Percentiles rank a stretch among this genome's conserved stretches.
Conservation (phyloP, 2,113 vertebrate genomes). For the Pipra filicauda region DNA sequence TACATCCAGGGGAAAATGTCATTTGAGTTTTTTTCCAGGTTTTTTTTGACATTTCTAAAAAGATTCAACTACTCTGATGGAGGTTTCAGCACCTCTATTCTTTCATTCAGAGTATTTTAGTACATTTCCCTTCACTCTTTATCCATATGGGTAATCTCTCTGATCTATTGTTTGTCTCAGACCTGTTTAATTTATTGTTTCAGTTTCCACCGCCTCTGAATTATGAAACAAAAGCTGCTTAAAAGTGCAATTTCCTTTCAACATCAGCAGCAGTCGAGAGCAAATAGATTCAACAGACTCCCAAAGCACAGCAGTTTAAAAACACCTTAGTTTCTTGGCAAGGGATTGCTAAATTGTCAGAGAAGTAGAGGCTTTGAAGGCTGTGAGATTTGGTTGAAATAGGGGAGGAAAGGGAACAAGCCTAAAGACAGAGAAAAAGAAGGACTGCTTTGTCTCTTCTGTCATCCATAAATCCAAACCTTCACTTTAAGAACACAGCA, state of each 20-base stretch:
- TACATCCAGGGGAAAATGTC: neutral
- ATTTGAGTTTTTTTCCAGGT: neutral
- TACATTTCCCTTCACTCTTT: neutral
- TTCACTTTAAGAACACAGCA: neutral
- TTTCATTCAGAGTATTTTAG: neutral
- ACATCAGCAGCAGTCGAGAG: neutral
- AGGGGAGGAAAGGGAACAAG: neutral
- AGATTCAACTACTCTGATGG: neutral
- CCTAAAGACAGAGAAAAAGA: neutral
- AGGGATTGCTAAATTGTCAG: neutral
- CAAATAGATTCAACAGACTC: neutral
- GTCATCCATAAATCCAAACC: neutral
- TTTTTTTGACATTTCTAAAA: neutral
- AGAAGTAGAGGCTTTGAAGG: neutral
- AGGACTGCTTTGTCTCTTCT: neutral
- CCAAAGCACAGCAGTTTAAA: neutral
- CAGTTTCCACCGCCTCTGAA: neutral
- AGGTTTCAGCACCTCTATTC: neutral
- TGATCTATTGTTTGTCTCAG: neutral
- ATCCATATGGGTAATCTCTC: neutral
- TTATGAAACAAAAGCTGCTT: constrained; percentile 27
- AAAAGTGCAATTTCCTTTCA: constrained; percentile 6
- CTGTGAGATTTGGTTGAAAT: neutral
- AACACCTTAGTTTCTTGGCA: neutral
- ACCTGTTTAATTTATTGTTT: constrained; percentile 15